Evolutionary conservation across 2,888 invertebrate species (phyloP), one percentile per base, ranked within the genome.

Genomic region (Tenodera sinensis): DNA sequence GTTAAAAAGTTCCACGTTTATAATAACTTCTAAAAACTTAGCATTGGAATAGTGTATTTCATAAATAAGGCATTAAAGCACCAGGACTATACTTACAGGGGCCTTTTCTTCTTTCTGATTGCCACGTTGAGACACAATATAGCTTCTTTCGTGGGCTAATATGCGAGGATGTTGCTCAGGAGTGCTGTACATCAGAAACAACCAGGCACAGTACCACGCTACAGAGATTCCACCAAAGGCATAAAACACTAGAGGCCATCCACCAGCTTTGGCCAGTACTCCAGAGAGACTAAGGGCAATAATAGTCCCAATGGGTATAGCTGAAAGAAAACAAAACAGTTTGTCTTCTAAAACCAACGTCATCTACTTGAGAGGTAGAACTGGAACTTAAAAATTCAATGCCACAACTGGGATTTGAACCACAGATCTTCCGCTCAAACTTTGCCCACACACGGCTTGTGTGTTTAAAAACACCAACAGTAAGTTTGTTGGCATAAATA

Each of bases 141-240:
- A 88, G 15, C 47, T 27, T n/a, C 91, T 89, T 90, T 94, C 94
- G 20, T 92, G 92, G 6, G 91, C 91, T 3, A 93, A 93, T 90
- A 95, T 95, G 82, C 94, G 91, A 25, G 93, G 93, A 91, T 95
- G 94, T 83, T 92, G 91, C 83, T 92, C 92, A 2, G 95, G 95
- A 28, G 93, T 92, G 90, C 95, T 94, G 90, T 93, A 93, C 83
- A 93, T 93, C 42, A 94, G 91, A 42, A 93, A 91, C 91, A 93
- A 92, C 93, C 94, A 94, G 28, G 93, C 90, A 2, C 93, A 90
- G 81, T 93, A 92, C 94, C 94, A 94, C 8, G 94, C 28, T 7
- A 94, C 84, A 30, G 94, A 94, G 8, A 92, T 88, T 12, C 92
- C 91, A 81, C 54, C 54, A 71, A 71, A 71, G 54, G 6, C 54